Base-by-base conservation (phyloP, 2,888 invertebrate genomes). In the Volucella zonaria region DNA sequence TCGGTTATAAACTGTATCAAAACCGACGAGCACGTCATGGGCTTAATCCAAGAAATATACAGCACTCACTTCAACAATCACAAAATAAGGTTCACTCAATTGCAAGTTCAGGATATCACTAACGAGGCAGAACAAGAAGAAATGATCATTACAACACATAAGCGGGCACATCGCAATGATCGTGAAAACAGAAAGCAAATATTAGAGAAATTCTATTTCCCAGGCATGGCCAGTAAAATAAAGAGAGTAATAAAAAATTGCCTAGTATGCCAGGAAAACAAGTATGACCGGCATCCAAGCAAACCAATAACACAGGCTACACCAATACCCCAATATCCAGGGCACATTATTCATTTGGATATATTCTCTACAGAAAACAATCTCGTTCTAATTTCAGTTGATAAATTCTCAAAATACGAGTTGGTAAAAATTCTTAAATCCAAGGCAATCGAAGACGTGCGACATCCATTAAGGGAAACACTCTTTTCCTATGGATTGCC, bases 1-100 rank as follows among this genome's bases (percentile, higher is more conserved):
- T 59, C 59, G 12, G 59, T 59, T 15, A 45, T 45, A 14, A 58
- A 58, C 47, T 47, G 47, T 47, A 23, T 23, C 18, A 23, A 23
- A 23, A 23, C 18, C 2, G 18, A 23, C 3, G 18, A 23, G 18
- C 18, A 23, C 18, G 3, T 23, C 47, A 47, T 47, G 10, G 3
- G 47, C 12, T n/a, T 47, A n/a, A 47, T 45, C n/a, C 47, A 47
- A 47, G 12, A 47, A 47, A n/a, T n/a, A n/a, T n/a, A n/a, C n/a
- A 47, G 11, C 47, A n/a, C 47, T n/a, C 47, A 47, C n/a, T 47
- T 47, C 12, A 47, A 47, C n/a, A 12, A 12, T 3, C n/a, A 47
- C 47, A 47, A 47, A 12, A 47, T 23, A 23, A 23, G 47, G 47
- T 47, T 47, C n/a, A 47, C 47, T 3, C 47, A 10, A n/a, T 12